These are phyloP conservation scores for Corythornis cristatus DNA, from an alignment of 2,113 vertebrate species.

Conservation along the genomic window DNA sequence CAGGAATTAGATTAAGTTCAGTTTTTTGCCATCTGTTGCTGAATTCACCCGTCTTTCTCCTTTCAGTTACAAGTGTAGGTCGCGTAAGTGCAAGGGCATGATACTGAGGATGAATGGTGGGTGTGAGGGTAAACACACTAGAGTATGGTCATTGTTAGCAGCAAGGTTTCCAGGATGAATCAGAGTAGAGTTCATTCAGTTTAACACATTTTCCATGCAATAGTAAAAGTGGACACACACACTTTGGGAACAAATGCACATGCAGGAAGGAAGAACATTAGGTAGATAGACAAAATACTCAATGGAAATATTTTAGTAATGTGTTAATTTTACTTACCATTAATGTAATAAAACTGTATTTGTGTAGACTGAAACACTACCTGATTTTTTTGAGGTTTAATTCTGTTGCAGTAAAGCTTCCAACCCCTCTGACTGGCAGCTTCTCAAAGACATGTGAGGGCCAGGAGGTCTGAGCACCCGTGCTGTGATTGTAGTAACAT, in stretches of 20 bases:
- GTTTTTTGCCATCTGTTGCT: not conserved
- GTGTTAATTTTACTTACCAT: not conserved
- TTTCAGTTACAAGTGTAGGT: slow-evolving; percentile 16
- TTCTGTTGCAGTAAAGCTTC: not conserved
- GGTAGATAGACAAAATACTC: slow-evolving; percentile 10
- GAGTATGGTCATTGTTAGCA: slow-evolving; percentile 29
- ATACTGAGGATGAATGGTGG: slow-evolving; percentile 16
- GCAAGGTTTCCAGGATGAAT: slow-evolving; percentile 53
- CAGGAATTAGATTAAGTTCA: slow-evolving; percentile 20
- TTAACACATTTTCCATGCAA: slow-evolving; percentile 28
- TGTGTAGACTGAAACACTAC: not conserved
- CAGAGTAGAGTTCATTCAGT: slow-evolving; percentile 58
- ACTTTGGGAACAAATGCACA: slow-evolving; percentile 23
- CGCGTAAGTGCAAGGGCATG: not conserved
- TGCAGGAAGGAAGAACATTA: slow-evolving; percentile 41
- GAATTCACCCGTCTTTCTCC: slow-evolving; percentile 35
- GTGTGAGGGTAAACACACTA: slow-evolving; percentile 26
- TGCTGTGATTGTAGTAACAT: not conserved
- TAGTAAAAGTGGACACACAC: not conserved
- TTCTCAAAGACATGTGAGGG: not conserved
- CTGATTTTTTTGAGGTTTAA: not conserved
- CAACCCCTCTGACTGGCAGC: not conserved
- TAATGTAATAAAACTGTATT: not conserved
- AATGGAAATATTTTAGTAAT: not conserved
- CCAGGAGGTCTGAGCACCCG: not conserved